Evolutionary conservation across 2,888 invertebrate genomes (phyloP), one percentile per base, ranked within the genome.

Genomic region (Conomelus anceps): DNA sequence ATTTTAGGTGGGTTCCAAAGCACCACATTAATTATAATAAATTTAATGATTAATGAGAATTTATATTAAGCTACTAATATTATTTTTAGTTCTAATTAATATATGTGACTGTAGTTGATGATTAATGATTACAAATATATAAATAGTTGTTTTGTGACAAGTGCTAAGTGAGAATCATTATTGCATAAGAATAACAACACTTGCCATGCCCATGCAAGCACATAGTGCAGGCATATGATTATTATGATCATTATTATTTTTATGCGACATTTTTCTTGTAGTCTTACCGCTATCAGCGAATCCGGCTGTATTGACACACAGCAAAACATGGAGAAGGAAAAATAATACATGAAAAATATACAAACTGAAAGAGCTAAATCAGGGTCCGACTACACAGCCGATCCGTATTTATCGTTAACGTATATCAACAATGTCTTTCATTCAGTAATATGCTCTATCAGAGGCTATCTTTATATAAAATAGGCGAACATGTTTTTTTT

Each of bases 221-320:
- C 63, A 63, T 9, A n/a, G 63, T 63, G 63, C 63, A 63, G n/a
- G 63, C 63, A n/a, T n/a, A n/a, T n/a, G n/a, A 63, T 63, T 63
- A n/a, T 63, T 63, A 63, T n/a, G 20, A n/a, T 63, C n/a, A 63
- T 26, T 4, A 26, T 63, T 63, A 41, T 29, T 22, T 41, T 22
- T 29, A 29, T 29, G 3, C n/a, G n/a, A 13, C n/a, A 63, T 84
- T 22, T 88, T 23, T 23, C 24, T 23, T 84, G 22, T n/a, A 9
- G 17, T 89, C 89, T 90, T 90, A 90, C 90, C 90, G 89, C 90
- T 85, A 90, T 88, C n/a, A 90, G 87, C 89, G 85, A 88, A 84
- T 90, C 90, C 90, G 89, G 90, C 24, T 86, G 85, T 84, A 24
- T 29, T 22, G 84, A 89, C 88, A 88, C 22, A 23, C 88, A 41